Evolutionary conservation across 92 coral and sea anemone genomes (phyloP).

Genomic region (Muricea muricata): DNA sequence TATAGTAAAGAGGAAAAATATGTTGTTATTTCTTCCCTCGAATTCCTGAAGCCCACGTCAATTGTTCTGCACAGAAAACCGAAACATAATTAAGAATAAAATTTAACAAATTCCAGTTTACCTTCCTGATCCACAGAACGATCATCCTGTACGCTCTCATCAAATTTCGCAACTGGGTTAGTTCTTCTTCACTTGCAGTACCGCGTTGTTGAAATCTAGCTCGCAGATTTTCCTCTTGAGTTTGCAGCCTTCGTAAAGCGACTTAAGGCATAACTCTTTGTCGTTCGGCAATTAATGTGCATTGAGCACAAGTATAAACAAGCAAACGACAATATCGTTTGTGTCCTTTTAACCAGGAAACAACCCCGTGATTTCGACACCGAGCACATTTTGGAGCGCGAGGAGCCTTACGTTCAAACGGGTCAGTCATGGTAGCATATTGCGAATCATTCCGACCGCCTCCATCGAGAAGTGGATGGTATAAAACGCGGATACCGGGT

Average conservation of each 20-base stretch:
- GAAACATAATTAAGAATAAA: neutral
- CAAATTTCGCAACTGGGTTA: constrained; percentile 20
- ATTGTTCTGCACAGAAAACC: neutral
- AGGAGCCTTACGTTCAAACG: constrained; percentile 25
- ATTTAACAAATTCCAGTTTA: neutral
- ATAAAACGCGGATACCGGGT: no score
- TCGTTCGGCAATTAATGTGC: constrained; percentile 95
- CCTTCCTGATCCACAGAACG: constrained; percentile 5
- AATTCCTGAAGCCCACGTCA: neutral
- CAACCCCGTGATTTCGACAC: constrained; percentile 96
- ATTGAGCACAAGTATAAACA: constrained; percentile 94
- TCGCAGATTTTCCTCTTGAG: constrained; percentile 93
- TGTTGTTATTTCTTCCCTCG: no score
- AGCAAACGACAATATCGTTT: constrained; percentile 98
- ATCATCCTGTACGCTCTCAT: constrained; percentile 5
- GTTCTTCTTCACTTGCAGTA: constrained; percentile 45
- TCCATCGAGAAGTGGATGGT: constrained; percentile 18
- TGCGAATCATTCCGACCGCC: neutral
- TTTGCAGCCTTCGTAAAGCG: constrained; percentile 93
- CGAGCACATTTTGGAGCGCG: constrained; percentile 95
- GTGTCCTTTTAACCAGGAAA: constrained; percentile 96
- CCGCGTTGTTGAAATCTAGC: constrained; percentile 56
- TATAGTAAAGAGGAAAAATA: no score
- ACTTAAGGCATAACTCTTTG: constrained; percentile 99
- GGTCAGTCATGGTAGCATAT: neutral